phyloP scores from a whole-genome alignment of 2,888 invertebrate species.

The Synanthedon myopaeformis region DNA sequence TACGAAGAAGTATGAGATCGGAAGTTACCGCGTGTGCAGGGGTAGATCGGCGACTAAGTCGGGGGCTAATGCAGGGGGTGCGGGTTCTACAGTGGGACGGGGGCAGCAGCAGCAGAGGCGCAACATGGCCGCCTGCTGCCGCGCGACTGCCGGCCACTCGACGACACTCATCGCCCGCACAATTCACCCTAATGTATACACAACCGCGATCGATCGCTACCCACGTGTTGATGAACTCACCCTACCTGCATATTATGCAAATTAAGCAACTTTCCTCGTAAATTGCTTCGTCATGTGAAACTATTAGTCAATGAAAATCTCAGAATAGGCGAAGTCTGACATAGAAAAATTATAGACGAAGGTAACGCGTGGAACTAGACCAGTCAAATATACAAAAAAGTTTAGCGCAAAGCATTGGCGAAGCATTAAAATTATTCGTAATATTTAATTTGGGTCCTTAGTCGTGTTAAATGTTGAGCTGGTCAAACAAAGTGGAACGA shows the following conservation, averaged over 20 bases:
- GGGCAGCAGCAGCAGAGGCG: constrained; percentile 40
- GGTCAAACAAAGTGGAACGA: constrained; percentile 49
- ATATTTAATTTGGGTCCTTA: constrained; percentile 4
- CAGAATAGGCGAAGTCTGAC: not conserved
- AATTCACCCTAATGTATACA: constrained; percentile 11
- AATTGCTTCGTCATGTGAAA: constrained; percentile 12
- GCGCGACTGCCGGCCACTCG: constrained; percentile 35
- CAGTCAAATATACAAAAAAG: too few species aligned
- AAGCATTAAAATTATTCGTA: too few species aligned
- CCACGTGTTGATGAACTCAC: constrained; percentile 46
- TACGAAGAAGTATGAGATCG: constrained; percentile 8
- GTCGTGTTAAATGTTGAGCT: constrained; percentile 22
- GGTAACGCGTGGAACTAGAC: too few species aligned
- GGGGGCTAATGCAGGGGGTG: constrained; percentile 17
- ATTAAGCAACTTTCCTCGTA: constrained; percentile 26
- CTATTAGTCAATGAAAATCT: constrained; percentile 10
- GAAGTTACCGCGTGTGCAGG: constrained; percentile 47
- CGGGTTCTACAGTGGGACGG: constrained; percentile 29
- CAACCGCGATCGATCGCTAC: constrained; percentile 31
- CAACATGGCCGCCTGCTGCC: constrained; percentile 52
- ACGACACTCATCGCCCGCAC: constrained; percentile 11
- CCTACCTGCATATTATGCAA: constrained; percentile 48
- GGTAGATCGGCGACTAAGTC: constrained; percentile 60
- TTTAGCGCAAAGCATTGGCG: too few species aligned
- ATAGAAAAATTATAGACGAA: too few species aligned